phyloP scores from a whole-genome alignment of 2,113 vertebrate species.

The Pseudopipra pipra region DNA sequence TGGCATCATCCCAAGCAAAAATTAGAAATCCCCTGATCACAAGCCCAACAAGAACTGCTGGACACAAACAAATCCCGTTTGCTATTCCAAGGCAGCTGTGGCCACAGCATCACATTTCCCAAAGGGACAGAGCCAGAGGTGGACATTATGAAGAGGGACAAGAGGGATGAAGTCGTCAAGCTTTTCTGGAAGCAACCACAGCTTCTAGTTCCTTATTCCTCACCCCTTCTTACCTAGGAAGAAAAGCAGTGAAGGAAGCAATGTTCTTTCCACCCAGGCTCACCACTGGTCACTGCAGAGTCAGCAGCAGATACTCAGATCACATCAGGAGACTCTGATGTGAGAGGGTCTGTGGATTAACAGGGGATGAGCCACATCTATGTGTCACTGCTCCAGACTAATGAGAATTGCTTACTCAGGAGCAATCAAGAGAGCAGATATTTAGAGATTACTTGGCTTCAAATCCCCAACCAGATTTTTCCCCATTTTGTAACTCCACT shows the following conservation, averaged over 20 bases:
- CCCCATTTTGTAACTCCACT: neutral
- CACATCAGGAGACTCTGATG: neutral
- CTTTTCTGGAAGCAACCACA: neutral
- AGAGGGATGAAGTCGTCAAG: neutral
- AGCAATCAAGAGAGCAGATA: neutral
- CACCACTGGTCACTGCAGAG: neutral
- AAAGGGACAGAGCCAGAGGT: neutral
- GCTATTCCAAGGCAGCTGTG: neutral
- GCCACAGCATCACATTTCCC: neutral
- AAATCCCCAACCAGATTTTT: neutral
- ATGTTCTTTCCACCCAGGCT: neutral
- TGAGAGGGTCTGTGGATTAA: neutral
- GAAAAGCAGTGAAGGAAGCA: neutral
- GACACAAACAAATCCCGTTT: neutral
- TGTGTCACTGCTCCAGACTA: neutral
- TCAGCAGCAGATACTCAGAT: neutral
- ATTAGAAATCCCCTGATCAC: neutral
- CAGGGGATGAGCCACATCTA: neutral
- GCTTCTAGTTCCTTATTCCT: neutral
- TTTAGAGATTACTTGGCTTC: neutral
- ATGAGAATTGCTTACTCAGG: neutral
- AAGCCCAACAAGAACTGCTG: neutral
- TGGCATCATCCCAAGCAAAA: neutral
- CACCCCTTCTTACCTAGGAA: neutral
- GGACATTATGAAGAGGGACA: neutral